Evolutionary conservation across 2,113 vertebrate genomes (phyloP).

Genomic region (Hiodon alosoides): DNA sequence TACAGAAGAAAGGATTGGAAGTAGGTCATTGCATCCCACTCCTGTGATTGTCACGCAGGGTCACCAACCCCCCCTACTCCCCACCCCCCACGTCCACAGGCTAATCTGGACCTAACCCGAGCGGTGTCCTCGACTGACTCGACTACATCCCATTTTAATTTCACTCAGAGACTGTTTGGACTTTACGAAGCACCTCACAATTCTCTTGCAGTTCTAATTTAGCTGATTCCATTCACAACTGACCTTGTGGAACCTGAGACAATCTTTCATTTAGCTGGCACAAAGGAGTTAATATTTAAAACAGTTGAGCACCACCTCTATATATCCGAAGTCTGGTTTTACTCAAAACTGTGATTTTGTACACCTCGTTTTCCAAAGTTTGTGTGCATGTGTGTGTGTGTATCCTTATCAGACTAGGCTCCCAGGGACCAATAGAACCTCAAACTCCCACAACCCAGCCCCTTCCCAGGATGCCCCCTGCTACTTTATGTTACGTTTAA

Average conservation of each 20-base stretch:
- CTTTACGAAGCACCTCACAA: no score
- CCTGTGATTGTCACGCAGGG: constrained; percentile 47
- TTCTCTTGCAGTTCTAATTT: no score
- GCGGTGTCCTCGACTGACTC: no score
- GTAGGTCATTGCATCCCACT: constrained; percentile 55
- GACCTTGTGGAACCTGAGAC: no score
- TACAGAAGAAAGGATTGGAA: constrained; percentile 48
- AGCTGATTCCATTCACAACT: no score
- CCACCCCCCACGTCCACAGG: constrained; percentile 37
- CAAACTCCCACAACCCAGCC: background rate
- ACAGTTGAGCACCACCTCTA: no score
- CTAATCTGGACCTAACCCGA: constrained; percentile 36
- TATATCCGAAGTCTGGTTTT: background rate
- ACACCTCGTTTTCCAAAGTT: constrained; percentile 38
- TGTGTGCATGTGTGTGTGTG: constrained; percentile 11
- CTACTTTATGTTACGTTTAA: constrained; percentile 13
- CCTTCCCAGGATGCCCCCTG: background rate
- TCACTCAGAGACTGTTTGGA: no score
- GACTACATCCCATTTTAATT: no score
- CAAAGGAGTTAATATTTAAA: no score
- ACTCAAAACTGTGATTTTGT: background rate
- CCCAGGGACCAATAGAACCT: background rate
- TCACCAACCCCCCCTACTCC: constrained; percentile 36
- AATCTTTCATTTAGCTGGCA: no score
- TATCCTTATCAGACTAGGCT: background rate